Base-by-base conservation (phyloP, 1,140 invertebrate species). In the Reticulitermes speratus region DNA sequence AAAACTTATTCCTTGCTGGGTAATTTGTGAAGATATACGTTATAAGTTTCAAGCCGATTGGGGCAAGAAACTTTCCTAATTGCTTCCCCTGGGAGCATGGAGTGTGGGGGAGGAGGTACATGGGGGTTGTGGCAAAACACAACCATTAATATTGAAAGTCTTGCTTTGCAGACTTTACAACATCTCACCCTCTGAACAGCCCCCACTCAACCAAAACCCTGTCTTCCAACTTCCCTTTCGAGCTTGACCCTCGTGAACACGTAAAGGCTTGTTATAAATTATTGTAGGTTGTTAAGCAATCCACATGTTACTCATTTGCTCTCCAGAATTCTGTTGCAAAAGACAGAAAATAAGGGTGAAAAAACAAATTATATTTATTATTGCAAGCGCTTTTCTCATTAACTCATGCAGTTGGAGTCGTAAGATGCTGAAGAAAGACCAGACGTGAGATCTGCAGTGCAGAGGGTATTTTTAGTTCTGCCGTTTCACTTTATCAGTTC, bases 11-110 rank as follows among this genome's bases (percentile, higher is more conserved):
- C 48, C 32, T 84, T 84, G 44, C 83, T 25, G 83, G 44, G 83
- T 84, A 84, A 44, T 84, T 84, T 25, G 21, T 84, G 83, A 84
- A 84, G 83, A 84, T 84, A 83, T 83, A 83, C 82, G 30, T 84
- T 84, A 44, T 52, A 84, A 84, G 83, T 84, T 84, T 44, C n/a
- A 45, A 44, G 83, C 83, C 83, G 44, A 84, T 84, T 84, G 83
- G 48, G 44, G 21, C 23, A 44, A 84, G 44, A 84, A 84, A 84
- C 83, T 84, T 84, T 19, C 32, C 83, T 84, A 84, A 84, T 84
- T 84, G 48, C 83, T 84, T 84, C 48, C 83, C 83, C 21, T 30
- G 83, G 44, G 83, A n/a, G 65, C 25, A 14, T 8, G 65, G n/a
- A 30, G 65, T 25, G 14, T 75, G n/a, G 65, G 65, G 38, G 2